A percentile compares a stretch with the other conserved stretches of the same genome.
Conservation (phyloP, 2,888 invertebrate species). For the Tyria jacobaeae region DNA sequence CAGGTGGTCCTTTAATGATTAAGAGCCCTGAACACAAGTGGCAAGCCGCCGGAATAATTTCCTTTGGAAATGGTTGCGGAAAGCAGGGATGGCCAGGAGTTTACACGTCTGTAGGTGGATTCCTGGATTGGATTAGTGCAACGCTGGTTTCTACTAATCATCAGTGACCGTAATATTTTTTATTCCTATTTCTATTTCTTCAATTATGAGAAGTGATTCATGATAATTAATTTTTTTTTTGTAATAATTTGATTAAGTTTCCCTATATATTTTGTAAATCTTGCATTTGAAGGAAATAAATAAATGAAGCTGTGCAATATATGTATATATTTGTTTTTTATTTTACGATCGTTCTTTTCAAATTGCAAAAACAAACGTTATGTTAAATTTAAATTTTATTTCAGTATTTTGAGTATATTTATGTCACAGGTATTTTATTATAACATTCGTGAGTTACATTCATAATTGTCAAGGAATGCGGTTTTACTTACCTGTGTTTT, state of each 20-base stretch:
- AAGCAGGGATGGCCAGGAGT: constrained; percentile 89
- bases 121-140: constrained; percentile 87
- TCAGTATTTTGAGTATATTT: too few relatives aligned
- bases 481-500: too few relatives aligned
- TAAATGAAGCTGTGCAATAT: too few relatives aligned
- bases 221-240: neutral
- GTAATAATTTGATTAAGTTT: neutral
- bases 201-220: too few relatives aligned
- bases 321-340: neutral
- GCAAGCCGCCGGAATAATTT: constrained; percentile 88
- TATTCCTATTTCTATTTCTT: neutral
- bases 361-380: too few relatives aligned
- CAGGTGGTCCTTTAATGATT: constrained; percentile 92
- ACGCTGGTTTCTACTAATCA: constrained; percentile 66
- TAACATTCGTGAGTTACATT: too few relatives aligned
- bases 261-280: too few relatives aligned
- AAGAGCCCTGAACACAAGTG: constrained; percentile 79
- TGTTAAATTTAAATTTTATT: too few relatives aligned
- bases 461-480: too few relatives aligned
- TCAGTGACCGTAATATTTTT: constrained; percentile 28
- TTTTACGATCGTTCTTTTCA: too few relatives aligned
- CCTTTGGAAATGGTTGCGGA: constrained; percentile 89
- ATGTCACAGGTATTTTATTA: too few relatives aligned
- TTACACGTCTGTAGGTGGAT: constrained; percentile 88
- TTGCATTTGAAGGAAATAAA: too few relatives aligned